Conservation (phyloP, 2,888 invertebrate genomes). For the Poecilobothrus nobilitatus region DNA sequence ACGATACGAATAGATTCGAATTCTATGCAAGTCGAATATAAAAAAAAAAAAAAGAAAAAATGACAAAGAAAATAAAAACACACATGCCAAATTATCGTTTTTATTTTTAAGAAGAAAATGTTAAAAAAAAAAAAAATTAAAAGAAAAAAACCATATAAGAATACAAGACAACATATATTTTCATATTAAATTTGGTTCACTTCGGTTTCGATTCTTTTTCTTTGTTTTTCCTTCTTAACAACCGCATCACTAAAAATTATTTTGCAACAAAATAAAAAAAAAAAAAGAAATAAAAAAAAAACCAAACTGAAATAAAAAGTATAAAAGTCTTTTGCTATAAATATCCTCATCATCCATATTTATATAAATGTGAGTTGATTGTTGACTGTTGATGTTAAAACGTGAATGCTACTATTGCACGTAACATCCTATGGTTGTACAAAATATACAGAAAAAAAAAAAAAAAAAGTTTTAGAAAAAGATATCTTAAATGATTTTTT, state of each 20-base stretch:
- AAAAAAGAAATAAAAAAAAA: too few species aligned
- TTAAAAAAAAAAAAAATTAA: neutral
- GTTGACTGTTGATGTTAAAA: neutral
- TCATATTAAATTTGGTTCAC: too few species aligned
- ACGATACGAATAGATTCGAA: neutral
- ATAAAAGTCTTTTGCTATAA: neutral
- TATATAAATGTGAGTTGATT: constrained; percentile 1
- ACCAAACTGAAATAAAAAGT: too few species aligned
- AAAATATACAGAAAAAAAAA: too few species aligned
- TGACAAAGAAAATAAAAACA: neutral
- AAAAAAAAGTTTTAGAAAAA: too few species aligned
- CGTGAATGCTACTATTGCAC: neutral
- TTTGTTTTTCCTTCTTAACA: neutral
- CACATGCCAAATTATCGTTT: constrained; percentile 3
- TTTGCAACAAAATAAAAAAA: too few species aligned
- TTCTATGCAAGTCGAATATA: neutral
- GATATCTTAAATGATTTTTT: too few species aligned
- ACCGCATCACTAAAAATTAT: too few species aligned
- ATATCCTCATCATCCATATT: neutral
- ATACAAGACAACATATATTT: too few species aligned
- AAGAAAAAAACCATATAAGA: too few species aligned
- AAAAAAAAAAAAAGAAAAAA: neutral
- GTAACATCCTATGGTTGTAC: too few species aligned
- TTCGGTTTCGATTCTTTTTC: too few species aligned
- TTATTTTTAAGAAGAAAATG: neutral